Percentiles rank a stretch among this genome's conserved stretches.
Evolutionary conservation across 2,797 vertebrate genomes (phyloP).

Genomic region (Spinus pinus): DNA sequence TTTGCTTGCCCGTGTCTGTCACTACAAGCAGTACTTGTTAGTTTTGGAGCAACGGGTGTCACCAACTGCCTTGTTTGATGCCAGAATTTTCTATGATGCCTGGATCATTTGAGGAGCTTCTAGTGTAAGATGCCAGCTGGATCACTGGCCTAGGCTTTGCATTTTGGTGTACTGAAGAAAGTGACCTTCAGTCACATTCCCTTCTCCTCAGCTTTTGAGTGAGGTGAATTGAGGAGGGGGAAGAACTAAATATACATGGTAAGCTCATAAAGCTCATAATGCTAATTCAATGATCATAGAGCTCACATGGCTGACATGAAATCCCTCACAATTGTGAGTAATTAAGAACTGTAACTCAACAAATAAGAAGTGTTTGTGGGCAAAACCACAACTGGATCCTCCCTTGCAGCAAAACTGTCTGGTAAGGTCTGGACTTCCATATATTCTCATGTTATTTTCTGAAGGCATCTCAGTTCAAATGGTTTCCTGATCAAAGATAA

Average conservation of each 20-base stretch:
- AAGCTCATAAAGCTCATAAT: background rate
- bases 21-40: rapidly evolving
- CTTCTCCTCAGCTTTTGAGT: background rate
- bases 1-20: background rate
- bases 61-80: background rate
- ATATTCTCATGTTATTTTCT: background rate
- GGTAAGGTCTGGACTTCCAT: background rate
- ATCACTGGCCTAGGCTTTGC: background rate
- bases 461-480: background rate
- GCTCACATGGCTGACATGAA: background rate
- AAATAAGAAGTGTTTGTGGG: background rate
- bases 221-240: background rate
- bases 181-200: background rate
- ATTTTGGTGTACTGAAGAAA: background rate
- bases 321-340: background rate
- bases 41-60: background rate
- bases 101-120: background rate
- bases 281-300: background rate
- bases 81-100: background rate
- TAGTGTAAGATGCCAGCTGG: background rate
- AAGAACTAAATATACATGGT: background rate
- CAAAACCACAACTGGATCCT: constrained; percentile 1
- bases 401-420: background rate
- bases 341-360: constrained; percentile 15
- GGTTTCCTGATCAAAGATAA: constrained; percentile 9